Base-by-base conservation (phyloP, 2,113 vertebrate species). In the Colaptes auratus region DNA sequence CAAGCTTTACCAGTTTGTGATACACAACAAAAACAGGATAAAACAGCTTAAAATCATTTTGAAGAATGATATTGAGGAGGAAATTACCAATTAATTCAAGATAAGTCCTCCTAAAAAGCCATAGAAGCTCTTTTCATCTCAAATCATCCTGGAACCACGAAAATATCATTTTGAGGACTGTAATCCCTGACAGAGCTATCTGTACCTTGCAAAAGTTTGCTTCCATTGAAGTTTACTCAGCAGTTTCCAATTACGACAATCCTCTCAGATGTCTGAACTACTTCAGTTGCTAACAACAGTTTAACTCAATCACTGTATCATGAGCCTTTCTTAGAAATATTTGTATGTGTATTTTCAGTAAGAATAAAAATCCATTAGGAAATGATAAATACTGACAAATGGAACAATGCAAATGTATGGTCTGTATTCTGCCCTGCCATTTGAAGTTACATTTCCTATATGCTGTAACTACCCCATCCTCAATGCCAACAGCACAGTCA, bases 211-310 rank as follows among this genome's bases (percentile, higher is more conserved):
- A 86, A 78, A 86, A 92, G 64, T 27, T 71, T 83, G 24, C 64
- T 96, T 84, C 81, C 69, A 79, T 23, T 95, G 55, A 89, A 91
- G 86, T 96, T 96, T 95, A 58, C 53, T 88, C 93, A 95, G 66
- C 81, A 31, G 66, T 95, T 74, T 96, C 78, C 81, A 97, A 96
- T 96, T 94, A 94, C 83, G 81, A 96, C 53, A 55, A 42, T 25
- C 2, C 80, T 95, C 55, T 90, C 87, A 92, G 56, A 96, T 23
- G 18, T 72, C 48, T 74, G 78, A 95, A 83, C 65, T 59, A 14
- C 85, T 95, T 85, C 52, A 15, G 92, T 96, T 97, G 95, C 94
- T 94, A 92, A 93, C 95, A 97, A 95, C 95, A 97, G 96, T 93
- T 93, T 90, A 83, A 25, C 76, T 88, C 76, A 94, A 75, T 42